Percentiles rank a stretch among this genome's conserved stretches.
Conservation (phyloP, 2,797 vertebrate species). For the Sternarchorhynchus goeldii region DNA sequence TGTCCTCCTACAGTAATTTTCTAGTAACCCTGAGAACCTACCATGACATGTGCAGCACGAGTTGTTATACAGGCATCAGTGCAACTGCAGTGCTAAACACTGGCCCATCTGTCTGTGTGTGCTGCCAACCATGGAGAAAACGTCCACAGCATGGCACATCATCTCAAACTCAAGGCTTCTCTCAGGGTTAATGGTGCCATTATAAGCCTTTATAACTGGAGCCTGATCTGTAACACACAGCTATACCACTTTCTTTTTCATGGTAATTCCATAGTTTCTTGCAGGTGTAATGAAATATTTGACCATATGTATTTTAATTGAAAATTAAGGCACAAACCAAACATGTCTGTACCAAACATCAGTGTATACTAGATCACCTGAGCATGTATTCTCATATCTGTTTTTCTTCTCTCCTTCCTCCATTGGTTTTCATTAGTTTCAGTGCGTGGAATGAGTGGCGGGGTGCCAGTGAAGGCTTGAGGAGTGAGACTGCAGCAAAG, state of each 20-base stretch:
- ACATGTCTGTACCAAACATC: too few relatives aligned
- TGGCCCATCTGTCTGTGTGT: constrained; percentile 30
- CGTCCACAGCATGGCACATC: constrained; percentile 18
- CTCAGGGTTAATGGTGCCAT: constrained; percentile 45
- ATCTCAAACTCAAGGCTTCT: constrained; percentile 36
- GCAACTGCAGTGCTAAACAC: constrained; percentile 28
- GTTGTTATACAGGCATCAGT: constrained; percentile 19
- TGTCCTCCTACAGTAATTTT: constrained; percentile 20
- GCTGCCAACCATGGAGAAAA: constrained; percentile 31
- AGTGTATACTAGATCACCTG: too few relatives aligned
- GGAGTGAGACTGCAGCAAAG: constrained; percentile 32
- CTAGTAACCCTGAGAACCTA: constrained; percentile 1
- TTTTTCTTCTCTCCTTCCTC: constrained; percentile 10
- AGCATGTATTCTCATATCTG: neutral
- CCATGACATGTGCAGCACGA: constrained; percentile 37
- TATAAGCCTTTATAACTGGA: constrained; percentile 25
- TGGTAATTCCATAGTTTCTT: constrained; percentile 10
- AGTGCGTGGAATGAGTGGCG: neutral
- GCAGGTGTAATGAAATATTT: too few relatives aligned
- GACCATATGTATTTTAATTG: too few relatives aligned
- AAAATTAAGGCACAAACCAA: too few relatives aligned
- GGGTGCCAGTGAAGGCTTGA: neutral
- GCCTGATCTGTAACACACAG: constrained; percentile 14
- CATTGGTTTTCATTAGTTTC: neutral
- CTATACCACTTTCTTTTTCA: neutral